Base-by-base conservation (phyloP, 92 coral and sea anemone genomes). In the Palythoa caribaeorum region DNA sequence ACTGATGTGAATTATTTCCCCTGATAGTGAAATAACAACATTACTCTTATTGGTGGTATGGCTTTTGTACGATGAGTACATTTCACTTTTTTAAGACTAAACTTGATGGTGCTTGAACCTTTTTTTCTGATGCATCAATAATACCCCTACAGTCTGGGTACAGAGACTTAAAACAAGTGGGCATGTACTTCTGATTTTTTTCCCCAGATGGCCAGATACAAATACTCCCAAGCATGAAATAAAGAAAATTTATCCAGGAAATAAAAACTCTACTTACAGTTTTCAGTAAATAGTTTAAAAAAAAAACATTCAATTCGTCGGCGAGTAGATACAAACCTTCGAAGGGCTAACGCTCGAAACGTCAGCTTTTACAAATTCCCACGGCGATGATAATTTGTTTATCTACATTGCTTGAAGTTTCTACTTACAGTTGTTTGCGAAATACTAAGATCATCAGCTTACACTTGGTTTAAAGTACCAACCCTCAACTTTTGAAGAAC, bases 81-180 rank as follows among this genome's bases (percentile, higher is more conserved):
- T 16, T 16, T 50, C 51, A 91, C 91, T 87, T 10, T 10, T 83
- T 87, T 83, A 90, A 48, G 53, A 91, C 83, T 84, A 91, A 52
- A 59, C 91, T 88, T 16, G 94, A 91, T 12, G 94, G 91, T 50
- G 91, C 81, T 89, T 88, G 89, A 37, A 83, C 84, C 57, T 83
- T 92, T n/a, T 90, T 90, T 40, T 92, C 93, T 6, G 95, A 44
- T 17, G 91, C 95, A 87, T 92, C 95, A 75, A 92, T 90, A 40
- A 90, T 90, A 1, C 88, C 93, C 48, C 93, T 74, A 37, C 89
- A 86, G 10, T 38, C 44, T 28, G 95, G 91, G 39, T 90, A 92
- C 19, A 80, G 37, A 20, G 75, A 14, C 79, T 50, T 85, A 66
- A 92, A 79, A 15, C 80, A 84, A 7, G 73, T 28, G 6, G 92